These are phyloP conservation scores for Macrobrachium rosenbergii DNA, from an alignment of 1,140 invertebrate species.

Conservation along the genomic window DNA sequence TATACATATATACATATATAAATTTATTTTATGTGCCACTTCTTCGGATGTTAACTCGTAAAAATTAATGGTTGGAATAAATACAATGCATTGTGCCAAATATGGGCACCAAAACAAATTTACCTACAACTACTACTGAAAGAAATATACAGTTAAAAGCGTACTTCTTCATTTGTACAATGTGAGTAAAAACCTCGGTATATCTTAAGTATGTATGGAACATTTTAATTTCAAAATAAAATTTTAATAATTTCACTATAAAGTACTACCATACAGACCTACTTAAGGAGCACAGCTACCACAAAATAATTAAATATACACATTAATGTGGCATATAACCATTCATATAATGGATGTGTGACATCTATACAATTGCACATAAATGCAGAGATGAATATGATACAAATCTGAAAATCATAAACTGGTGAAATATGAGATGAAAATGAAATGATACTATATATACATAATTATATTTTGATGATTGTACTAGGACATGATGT, in stretches of 20 bases:
- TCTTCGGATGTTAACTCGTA: too few relatives aligned
- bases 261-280: constrained; percentile 16
- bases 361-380: constrained; percentile 25
- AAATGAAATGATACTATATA: constrained; percentile 49
- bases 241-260: not conserved
- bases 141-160: too few relatives aligned
- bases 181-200: not conserved
- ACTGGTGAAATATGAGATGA: constrained; percentile 34
- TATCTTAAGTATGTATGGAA: constrained; percentile 9
- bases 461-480: constrained; percentile 56
- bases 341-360: constrained; percentile 21
- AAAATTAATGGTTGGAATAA: too few relatives aligned
- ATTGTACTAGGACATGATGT: constrained; percentile 53
- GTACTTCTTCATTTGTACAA: too few relatives aligned
- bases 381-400: not conserved
- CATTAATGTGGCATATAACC: constrained; percentile 30
- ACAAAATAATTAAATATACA: constrained; percentile 51
- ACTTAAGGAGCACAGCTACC: constrained; percentile 46
- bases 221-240: not conserved
- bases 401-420: constrained; percentile 24
- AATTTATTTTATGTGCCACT: too few relatives aligned
- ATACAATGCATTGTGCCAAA: too few relatives aligned
- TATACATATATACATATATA: too few relatives aligned
- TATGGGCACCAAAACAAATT: too few relatives aligned
- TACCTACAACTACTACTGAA: too few relatives aligned